Evolutionary conservation across 2,797 vertebrate genomes (phyloP).

Genomic region (Hylomyscus alleni): DNA sequence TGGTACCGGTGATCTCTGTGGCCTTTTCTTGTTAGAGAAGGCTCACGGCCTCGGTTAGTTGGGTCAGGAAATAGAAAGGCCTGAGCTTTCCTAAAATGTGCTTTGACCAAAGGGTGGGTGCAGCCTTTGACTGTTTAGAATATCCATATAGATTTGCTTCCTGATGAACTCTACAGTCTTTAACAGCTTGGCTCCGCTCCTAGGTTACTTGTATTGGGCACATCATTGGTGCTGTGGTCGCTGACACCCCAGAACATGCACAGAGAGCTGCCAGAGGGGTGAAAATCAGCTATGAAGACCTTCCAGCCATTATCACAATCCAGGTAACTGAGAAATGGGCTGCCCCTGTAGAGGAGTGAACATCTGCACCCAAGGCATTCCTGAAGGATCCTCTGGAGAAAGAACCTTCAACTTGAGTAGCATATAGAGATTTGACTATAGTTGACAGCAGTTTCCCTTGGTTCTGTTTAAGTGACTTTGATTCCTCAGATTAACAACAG

Average conservation of each 20-base stretch:
- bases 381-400: neutral
- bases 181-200: slow-evolving; percentile 20
- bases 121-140: slow-evolving; percentile 13
- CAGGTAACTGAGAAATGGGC: slow-evolving; percentile 89
- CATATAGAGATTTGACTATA: neutral
- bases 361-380: neutral
- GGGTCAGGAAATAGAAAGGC: neutral
- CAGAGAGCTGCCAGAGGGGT: slow-evolving; percentile 94
- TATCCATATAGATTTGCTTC: slow-evolving; percentile 26
- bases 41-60: neutral
- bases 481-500: neutral
- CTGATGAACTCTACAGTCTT: neutral
- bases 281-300: slow-evolving; percentile 94
- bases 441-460: neutral
- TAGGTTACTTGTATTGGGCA: slow-evolving; percentile 98
- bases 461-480: neutral
- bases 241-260: slow-evolving; percentile 95
- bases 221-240: slow-evolving; percentile 95
- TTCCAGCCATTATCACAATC: slow-evolving; percentile 94
- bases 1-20: neutral
- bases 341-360: neutral
- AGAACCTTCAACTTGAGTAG: neutral
- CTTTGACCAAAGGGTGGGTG: neutral
- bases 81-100: neutral
- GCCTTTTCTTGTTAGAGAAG: slow-evolving; percentile 10